Evolutionary conservation across 2,797 vertebrate species (phyloP), one percentile per base, ranked within the genome.

Genomic region (Spinibarbus caldwelli): DNA sequence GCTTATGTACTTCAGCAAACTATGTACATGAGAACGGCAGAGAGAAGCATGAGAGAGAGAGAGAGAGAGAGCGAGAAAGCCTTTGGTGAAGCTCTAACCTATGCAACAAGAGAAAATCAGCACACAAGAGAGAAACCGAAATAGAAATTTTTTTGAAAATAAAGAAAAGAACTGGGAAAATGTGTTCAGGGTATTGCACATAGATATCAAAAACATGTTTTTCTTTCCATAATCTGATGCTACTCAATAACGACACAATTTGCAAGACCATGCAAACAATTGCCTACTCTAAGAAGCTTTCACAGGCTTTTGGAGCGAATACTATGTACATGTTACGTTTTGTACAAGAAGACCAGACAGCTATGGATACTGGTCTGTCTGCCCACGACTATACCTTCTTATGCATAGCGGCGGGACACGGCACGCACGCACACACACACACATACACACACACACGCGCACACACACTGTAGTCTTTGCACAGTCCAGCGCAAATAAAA

Each of bases 261-360:
- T 93, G 95, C 93, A 95, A 95, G 94, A 96, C 95, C 96, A 97
- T 97, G 96, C 96, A 96, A 80, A 95, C 95, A 95, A 94, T 94
- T 96, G 94, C 96, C 95, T 95, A 96, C 94, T 95, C 96, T 95
- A 95, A 92, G 96, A 95, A 95, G 95, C 95, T 94, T 96, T 96
- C 96, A 96, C 96, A 96, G 96, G 96, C 96, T 95, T 88, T 86
- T 68, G 85, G 87, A 89, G 83, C 68, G 38, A 80, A 88, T 82
- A 86, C 47, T 96, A 96, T 96, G 94, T 96, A 97, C 96, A 97
- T 95, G 94, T 94, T 95, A 93, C 94, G 93, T 94, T 94, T 95
- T 96, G 96, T 89, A 91, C 95, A 88, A 96, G 95, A 96, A 94
- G 94, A 95, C 92, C 94, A 94, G 94, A 95, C 94, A 93, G 80